Conservation (phyloP, 2,113 vertebrate genomes). For the Lagopus leucura region DNA sequence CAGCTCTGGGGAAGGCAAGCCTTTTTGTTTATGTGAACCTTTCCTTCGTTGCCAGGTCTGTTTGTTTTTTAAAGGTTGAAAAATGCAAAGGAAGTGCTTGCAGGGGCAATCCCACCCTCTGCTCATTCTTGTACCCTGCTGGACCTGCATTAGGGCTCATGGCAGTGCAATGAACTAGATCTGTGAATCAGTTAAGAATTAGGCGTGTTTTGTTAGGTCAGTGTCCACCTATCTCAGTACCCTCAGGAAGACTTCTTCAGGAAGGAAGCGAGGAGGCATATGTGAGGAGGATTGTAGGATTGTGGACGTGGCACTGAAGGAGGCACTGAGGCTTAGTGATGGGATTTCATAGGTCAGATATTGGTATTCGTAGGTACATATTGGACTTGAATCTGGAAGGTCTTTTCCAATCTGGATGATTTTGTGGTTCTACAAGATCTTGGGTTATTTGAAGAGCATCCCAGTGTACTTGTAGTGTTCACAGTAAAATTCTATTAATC, state of each 20-base stretch:
- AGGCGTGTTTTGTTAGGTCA: not conserved
- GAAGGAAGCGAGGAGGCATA: not conserved
- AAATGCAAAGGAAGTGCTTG: not conserved
- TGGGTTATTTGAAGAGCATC: not conserved
- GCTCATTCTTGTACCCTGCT: fast-evolving
- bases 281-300: not conserved
- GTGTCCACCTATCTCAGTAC: not conserved
- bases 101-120: not conserved
- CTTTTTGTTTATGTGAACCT: not conserved
- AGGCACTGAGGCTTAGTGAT: not conserved
- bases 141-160: not conserved
- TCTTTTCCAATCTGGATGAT: not conserved
- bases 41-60: not conserved
- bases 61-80: not conserved
- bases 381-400: not conserved
- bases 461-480: not conserved
- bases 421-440: not conserved
- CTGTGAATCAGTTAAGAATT: not conserved
- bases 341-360: not conserved
- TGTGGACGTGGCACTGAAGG: not conserved
- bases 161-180: not conserved
- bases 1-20: not conserved
- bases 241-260: not conserved
- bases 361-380: not conserved
- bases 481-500: not conserved